Evolutionary conservation across 1,140 invertebrate species (phyloP).

Genomic region (Scaptodrosophila lebanonensis): DNA sequence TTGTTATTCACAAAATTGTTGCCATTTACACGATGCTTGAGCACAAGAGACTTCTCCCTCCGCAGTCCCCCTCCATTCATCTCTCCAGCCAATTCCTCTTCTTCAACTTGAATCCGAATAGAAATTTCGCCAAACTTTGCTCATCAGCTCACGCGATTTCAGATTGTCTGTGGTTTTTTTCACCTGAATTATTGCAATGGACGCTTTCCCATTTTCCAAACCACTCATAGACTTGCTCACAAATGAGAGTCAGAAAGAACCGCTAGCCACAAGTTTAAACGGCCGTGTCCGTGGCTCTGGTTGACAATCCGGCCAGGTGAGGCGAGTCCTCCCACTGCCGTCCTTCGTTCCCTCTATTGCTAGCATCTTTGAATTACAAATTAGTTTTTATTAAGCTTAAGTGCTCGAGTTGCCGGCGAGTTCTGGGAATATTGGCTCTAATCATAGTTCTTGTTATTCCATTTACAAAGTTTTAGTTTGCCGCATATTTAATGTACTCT

Average conservation of each 20-base stretch:
- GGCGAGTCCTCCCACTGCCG: conserved; percentile 1
- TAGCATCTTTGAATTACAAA: conserved; percentile 32
- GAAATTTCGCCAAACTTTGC: conserved; percentile 46
- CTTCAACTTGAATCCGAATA: conserved; percentile 16
- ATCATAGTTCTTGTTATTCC: too few relatives aligned
- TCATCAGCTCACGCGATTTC: conserved; percentile 60
- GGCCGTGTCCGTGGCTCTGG: too few relatives aligned
- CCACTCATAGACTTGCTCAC: background rate
- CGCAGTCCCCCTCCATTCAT: background rate
- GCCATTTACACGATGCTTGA: conserved; percentile 57
- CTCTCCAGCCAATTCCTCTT: conserved; percentile 30
- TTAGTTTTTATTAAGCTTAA: conserved; percentile 54
- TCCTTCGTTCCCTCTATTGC: background rate
- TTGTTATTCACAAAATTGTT: conserved; percentile 31
- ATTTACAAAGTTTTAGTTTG: too few relatives aligned
- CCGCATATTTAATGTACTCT: too few relatives aligned
- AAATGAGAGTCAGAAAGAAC: conserved; percentile 21
- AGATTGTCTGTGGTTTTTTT: conserved; percentile 50
- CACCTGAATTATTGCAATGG: conserved; percentile 38
- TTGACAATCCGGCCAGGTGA: conserved; percentile 51
- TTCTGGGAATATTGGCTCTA: too few relatives aligned
- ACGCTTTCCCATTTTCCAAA: background rate
- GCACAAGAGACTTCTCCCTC: conserved; percentile 2
- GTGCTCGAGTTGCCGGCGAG: conserved; percentile 22
- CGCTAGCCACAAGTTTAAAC: conserved; percentile 35